phyloP scores from a whole-genome alignment of 2,888 invertebrate genomes.

The Epinotia brunnichana region DNA sequence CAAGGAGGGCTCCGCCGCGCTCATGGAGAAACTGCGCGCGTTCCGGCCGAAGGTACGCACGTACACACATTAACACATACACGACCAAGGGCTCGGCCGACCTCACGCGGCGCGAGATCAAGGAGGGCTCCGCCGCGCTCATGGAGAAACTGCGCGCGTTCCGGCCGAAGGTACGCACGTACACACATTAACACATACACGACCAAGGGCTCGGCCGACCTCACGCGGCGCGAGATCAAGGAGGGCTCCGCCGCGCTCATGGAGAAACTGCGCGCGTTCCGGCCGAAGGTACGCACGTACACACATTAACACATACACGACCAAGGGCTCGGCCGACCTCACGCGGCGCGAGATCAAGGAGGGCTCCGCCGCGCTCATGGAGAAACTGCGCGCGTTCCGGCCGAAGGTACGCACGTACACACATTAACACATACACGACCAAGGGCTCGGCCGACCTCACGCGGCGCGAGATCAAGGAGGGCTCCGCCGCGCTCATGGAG shows the following conservation, averaged over 20 bases:
- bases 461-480: constrained; percentile 96
- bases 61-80: no score
- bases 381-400: constrained; percentile 95
- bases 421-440: no score
- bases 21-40: constrained; percentile 94
- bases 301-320: no score
- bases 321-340: constrained; percentile 97
- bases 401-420: constrained; percentile 85
- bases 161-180: constrained; percentile 88
- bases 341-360: constrained; percentile 97
- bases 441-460: constrained; percentile 98
- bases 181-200: no score
- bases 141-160: constrained; percentile 95
- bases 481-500: constrained; percentile 93
- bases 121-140: constrained; percentile 94
- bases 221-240: constrained; percentile 96
- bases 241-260: constrained; percentile 94
- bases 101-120: constrained; percentile 95
- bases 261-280: constrained; percentile 95
- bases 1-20: constrained; percentile 94
- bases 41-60: constrained; percentile 90
- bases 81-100: constrained; percentile 98
- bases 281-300: constrained; percentile 86
- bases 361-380: constrained; percentile 93
- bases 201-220: constrained; percentile 97